A percentile compares a stretch with the other conserved stretches of the same genome.
Evolutionary conservation across 1,140 invertebrate genomes (phyloP).

Genomic region (Drosophila pseudoobscura): DNA sequence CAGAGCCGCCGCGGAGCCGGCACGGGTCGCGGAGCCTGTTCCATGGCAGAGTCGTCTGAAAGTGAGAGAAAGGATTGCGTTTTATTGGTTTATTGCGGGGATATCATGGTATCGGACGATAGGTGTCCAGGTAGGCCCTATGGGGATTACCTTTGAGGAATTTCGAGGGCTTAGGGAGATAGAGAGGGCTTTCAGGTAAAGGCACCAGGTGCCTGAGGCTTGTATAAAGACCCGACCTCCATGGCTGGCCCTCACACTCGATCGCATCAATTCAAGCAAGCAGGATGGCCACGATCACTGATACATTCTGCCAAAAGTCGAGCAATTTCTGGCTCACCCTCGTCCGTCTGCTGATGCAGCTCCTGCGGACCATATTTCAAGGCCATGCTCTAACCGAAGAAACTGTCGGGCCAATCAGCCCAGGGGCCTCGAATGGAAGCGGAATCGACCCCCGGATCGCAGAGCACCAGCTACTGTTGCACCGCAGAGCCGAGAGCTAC

Average conservation of each 20-base stretch:
- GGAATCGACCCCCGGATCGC: neutral
- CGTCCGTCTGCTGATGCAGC: constrained; percentile 21
- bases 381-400: neutral
- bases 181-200: neutral
- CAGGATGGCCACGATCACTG: constrained; percentile 2
- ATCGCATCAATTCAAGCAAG: neutral
- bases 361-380: constrained; percentile 8
- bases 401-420: no score
- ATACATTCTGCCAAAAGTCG: constrained; percentile 9
- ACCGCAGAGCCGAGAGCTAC: constrained; percentile 17
- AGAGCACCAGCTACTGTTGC: neutral
- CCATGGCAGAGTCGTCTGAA: constrained; percentile 43
- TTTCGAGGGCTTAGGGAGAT: neutral
- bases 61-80: neutral
- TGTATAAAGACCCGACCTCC: neutral
- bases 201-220: neutral
- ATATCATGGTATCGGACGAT: no score
- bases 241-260: neutral
- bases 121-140: neutral
- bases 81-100: no score
- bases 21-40: constrained; percentile 66
- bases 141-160: neutral
- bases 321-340: constrained; percentile 21
- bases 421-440: neutral
- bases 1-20: constrained; percentile 76